Percentiles rank a stretch among this genome's conserved stretches.
These are phyloP conservation scores for Dendroctonus valens DNA, from an alignment of 1,140 invertebrate species.

Conservation along the genomic window DNA sequence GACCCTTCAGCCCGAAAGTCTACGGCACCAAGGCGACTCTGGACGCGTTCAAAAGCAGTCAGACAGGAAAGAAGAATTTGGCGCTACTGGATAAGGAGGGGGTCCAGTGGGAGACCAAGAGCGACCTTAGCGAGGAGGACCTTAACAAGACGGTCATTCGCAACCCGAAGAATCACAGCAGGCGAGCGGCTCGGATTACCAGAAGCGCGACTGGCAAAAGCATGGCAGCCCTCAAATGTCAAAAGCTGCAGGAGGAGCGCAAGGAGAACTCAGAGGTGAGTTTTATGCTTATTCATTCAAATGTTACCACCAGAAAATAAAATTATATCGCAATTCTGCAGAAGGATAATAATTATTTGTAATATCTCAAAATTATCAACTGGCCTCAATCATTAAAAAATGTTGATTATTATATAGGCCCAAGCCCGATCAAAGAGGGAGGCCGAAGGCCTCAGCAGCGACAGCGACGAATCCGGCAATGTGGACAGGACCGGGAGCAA, in stretches of 20 bases:
- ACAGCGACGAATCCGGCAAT: too few species aligned
- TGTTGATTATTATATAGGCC: background rate
- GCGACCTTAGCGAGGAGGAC: conserved; percentile 23
- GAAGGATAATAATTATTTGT: too few species aligned
- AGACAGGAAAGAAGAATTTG: conserved; percentile 45
- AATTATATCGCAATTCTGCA: too few species aligned
- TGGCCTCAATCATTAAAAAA: conserved; percentile 2
- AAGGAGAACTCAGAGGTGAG: conserved; percentile 1
- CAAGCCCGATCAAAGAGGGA: too few species aligned
- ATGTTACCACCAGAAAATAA: too few species aligned
- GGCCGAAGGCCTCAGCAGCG: too few species aligned
- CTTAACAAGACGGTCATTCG: conserved; percentile 18
- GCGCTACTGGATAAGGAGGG: conserved; percentile 34
- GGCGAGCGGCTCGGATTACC: background rate
- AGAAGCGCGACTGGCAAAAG: conserved; percentile 11
- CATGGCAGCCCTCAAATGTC: conserved; percentile 5
- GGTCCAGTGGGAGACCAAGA: conserved; percentile 12
- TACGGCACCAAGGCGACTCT: conserved; percentile 23
- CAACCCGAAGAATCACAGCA: background rate
- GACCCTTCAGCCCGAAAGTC: conserved; percentile 12
- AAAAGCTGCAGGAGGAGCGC: background rate
- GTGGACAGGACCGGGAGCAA: too few species aligned
- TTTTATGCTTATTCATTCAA: too few species aligned
- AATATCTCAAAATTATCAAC: too few species aligned
- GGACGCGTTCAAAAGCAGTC: conserved; percentile 37